These are phyloP conservation scores for Halictus quadricinctus DNA, from an alignment of 2,888 invertebrate species.

Conservation along the genomic window DNA sequence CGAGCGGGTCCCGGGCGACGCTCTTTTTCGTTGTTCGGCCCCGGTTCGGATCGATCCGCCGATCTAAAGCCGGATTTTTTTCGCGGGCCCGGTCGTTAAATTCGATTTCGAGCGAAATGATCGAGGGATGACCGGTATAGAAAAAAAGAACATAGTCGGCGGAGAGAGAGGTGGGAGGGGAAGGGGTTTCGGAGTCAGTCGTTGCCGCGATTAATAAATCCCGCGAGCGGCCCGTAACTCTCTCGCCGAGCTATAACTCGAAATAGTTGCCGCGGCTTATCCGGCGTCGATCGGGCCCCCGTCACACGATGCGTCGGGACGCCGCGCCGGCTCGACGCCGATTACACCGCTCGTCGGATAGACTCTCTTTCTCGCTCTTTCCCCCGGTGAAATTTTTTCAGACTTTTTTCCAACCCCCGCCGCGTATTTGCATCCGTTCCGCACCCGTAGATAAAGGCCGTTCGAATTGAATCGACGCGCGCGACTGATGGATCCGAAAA, in stretches of 20 bases:
- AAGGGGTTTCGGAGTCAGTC: slow-evolving; percentile 35
- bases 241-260: slow-evolving; percentile 70
- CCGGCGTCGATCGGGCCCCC: slow-evolving; percentile 70
- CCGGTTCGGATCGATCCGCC: slow-evolving; percentile 1
- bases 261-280: slow-evolving; percentile 77
- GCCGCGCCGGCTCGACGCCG: slow-evolving; percentile 17
- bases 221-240: slow-evolving; percentile 67
- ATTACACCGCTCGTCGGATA: slow-evolving; percentile 13
- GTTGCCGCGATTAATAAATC: slow-evolving; percentile 72
- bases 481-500: slow-evolving; percentile 29
- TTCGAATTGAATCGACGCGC: slow-evolving; percentile 47
- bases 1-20: slow-evolving; percentile 22
- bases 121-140: not conserved
- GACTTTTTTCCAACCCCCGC: not conserved
- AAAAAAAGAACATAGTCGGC: not conserved
- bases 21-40: not conserved
- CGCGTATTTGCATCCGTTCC: slow-evolving; percentile 19
- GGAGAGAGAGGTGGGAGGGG: not conserved
- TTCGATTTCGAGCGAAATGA: slow-evolving; percentile 53
- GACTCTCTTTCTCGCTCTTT: not conserved
- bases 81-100: slow-evolving; percentile 38
- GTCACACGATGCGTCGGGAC: slow-evolving; percentile 70
- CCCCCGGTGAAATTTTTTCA: not conserved
- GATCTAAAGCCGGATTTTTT: slow-evolving; percentile 30
- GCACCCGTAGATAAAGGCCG: slow-evolving; percentile 32